These are phyloP conservation scores for Psittacula derbiana DNA, from an alignment of 2,797 vertebrate genomes.

Conservation along the genomic window DNA sequence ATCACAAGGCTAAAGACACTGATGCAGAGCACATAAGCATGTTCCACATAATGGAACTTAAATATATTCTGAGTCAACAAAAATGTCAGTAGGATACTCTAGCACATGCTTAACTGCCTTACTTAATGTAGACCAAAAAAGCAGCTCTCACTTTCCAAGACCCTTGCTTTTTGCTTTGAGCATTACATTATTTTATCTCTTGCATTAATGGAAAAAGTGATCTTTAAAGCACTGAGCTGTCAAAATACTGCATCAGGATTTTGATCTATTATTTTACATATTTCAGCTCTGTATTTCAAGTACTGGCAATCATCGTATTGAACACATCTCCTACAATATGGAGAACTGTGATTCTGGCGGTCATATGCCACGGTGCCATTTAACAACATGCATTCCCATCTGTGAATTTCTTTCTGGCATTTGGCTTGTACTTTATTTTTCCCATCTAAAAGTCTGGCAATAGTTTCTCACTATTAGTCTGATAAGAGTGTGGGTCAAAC, in stretches of 20 bases:
- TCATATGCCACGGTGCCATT: conserved; percentile 13
- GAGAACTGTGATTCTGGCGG: not conserved
- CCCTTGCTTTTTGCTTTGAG: not conserved
- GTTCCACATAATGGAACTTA: not conserved
- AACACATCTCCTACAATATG: not conserved
- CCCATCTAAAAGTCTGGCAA: conserved; percentile 17
- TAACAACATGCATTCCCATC: conserved; percentile 11
- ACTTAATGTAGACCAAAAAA: not conserved
- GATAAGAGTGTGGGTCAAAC: conserved; percentile 50
- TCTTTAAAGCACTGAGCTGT: not conserved
- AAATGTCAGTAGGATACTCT: not conserved
- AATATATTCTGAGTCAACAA: not conserved
- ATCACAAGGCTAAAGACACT: not conserved
- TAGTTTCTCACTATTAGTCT: conserved; percentile 34
- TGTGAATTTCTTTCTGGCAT: conserved; percentile 15
- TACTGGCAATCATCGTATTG: not conserved
- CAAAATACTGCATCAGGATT: not conserved
- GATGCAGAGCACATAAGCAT: not conserved
- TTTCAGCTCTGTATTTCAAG: not conserved
- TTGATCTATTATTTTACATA: not conserved
- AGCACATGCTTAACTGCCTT: not conserved
- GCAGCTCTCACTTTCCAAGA: not conserved
- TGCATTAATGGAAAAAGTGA: not conserved
- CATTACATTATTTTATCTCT: not conserved
- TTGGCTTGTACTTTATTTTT: conserved; percentile 32